These are phyloP conservation scores for Brachyptera risi DNA, from an alignment of 2,888 invertebrate species.

Conservation along the genomic window DNA sequence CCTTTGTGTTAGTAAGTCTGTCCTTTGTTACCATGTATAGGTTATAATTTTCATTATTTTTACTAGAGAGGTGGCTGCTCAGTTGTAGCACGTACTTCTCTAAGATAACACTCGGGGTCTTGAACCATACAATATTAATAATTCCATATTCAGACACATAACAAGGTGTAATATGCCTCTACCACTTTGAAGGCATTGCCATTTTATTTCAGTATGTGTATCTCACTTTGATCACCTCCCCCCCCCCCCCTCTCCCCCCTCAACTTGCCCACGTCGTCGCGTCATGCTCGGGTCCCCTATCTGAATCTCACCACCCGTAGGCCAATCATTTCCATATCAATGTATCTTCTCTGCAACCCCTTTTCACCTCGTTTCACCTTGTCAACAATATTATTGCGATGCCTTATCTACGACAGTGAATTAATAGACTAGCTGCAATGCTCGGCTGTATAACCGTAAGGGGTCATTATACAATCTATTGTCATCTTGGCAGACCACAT, in stretches of 20 bases:
- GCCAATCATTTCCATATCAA: constrained; percentile 17
- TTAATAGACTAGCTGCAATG: constrained; percentile 7
- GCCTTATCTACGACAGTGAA: constrained; percentile 12
- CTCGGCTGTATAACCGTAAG: neutral
- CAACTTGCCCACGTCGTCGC: no score
- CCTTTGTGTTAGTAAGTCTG: neutral
- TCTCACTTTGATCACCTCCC: constrained; percentile 1
- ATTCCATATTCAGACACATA: neutral
- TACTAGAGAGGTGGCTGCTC: neutral
- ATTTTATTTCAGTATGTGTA: constrained; percentile 8
- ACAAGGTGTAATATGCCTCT: neutral
- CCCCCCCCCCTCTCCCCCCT: constrained; percentile 7
- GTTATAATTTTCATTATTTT: neutral
- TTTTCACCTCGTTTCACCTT: constrained; percentile 8
- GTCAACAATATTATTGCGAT: constrained; percentile 13
- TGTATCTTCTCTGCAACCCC: constrained; percentile 17
- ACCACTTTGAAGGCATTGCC: constrained; percentile 9
- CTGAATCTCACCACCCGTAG: constrained; percentile 5
- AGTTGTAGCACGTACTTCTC: neutral
- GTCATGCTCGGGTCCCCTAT: neutral
- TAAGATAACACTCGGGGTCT: neutral
- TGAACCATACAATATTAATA: constrained; percentile 5
- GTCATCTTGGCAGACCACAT: constrained; percentile 6
- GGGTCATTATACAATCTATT: constrained; percentile 5
- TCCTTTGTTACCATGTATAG: constrained; percentile 4